Conservation (phyloP, 2,797 vertebrate species). For the Cryptoprocta ferox region DNA sequence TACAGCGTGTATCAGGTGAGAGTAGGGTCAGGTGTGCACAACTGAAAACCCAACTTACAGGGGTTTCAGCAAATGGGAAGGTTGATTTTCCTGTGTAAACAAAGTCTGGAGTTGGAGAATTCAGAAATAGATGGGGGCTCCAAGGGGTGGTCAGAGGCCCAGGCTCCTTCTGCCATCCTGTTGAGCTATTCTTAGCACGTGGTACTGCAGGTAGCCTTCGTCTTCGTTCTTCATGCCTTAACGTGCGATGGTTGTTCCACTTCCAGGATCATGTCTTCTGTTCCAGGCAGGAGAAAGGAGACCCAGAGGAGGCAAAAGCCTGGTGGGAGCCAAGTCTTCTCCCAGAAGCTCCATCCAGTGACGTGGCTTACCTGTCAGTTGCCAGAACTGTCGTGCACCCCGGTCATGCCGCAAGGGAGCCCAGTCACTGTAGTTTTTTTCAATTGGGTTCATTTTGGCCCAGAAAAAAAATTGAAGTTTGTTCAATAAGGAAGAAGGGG, state of each 20-base stretch:
- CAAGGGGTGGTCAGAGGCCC: accelerated
- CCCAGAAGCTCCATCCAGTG: neutral
- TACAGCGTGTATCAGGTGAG: neutral
- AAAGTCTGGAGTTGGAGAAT: neutral
- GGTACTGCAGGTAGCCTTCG: accelerated
- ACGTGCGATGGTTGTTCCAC: accelerated
- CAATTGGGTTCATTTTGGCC: neutral
- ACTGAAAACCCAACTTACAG: neutral
- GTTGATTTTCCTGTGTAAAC: neutral
- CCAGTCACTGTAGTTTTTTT: neutral
- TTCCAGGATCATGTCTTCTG: accelerated
- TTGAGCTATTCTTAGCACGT: neutral
- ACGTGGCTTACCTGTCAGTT: no score
- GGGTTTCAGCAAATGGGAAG: neutral
- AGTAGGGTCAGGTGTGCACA: neutral
- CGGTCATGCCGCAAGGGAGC: neutral
- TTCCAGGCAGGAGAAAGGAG: neutral
- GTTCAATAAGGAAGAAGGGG: neutral
- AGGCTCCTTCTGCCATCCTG: neutral
- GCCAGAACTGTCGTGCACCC: neutral
- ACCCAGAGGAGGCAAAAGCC: neutral
- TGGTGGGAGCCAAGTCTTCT: neutral
- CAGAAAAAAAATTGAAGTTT: neutral
- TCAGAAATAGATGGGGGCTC: neutral
- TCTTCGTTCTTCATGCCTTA: neutral